Conservation (phyloP, 2,797 vertebrate species). For the Diplodus puntazzo region DNA sequence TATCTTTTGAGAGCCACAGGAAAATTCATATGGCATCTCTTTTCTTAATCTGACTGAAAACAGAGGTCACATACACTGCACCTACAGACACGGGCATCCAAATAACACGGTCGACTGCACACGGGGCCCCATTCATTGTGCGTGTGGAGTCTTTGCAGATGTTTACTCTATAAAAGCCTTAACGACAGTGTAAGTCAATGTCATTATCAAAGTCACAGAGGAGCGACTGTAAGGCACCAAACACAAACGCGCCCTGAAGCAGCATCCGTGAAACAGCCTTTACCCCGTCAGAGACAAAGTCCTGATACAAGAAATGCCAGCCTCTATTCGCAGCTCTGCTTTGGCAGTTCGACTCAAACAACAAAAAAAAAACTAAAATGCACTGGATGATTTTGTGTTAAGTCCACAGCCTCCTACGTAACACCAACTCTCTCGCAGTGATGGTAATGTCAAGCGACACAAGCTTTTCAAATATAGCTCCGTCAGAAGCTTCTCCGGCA, state of each 20-base stretch:
- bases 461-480: conserved; percentile 63
- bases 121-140: not conserved
- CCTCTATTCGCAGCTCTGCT: conserved; percentile 40
- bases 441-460: conserved; percentile 60
- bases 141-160: not conserved
- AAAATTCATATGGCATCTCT: not conserved
- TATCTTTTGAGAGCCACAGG: not conserved
- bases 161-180: conserved; percentile 33
- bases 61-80: conserved; percentile 1
- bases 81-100: not conserved
- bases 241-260: conserved; percentile 55
- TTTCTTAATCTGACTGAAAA: conserved; percentile 12
- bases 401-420: conserved; percentile 51
- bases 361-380: conserved; percentile 9
- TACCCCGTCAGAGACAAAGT: conserved; percentile 41
- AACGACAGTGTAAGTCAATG: conserved; percentile 48
- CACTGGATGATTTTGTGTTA: conserved; percentile 43
- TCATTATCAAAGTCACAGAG: conserved; percentile 53
- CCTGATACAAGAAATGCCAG: conserved; percentile 37
- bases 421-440: conserved; percentile 42
- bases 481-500: conserved; percentile 33
- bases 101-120: not conserved
- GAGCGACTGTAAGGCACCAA: conserved; percentile 45
- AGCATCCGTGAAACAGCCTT: conserved; percentile 43
- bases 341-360: conserved; percentile 30